A percentile compares a stretch with the other conserved stretches of the same genome.
Conservation (phyloP, 2,113 vertebrate genomes). For the Taurulus bubalis region DNA sequence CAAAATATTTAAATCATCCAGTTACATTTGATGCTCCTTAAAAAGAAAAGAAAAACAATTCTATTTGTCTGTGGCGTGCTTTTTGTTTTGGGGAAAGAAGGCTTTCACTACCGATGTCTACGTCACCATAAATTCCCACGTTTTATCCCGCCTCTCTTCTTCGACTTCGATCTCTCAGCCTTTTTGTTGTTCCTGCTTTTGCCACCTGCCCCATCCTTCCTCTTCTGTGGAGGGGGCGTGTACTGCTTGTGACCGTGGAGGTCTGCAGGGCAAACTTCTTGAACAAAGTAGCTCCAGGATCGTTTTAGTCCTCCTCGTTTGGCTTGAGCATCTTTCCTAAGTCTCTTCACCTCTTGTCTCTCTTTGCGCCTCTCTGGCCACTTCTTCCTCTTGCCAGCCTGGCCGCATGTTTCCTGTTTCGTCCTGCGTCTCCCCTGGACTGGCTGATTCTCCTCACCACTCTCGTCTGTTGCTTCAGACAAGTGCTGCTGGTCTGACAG, state of each 20-base stretch:
- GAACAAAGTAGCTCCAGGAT: conserved; percentile 15
- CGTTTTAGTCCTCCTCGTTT: conserved; percentile 47
- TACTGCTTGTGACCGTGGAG: conserved; percentile 2
- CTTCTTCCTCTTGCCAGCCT: conserved; percentile 53
- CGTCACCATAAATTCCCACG: conserved; percentile 45
- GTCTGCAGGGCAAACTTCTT: conserved; percentile 30
- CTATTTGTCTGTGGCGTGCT: conserved; percentile 63
- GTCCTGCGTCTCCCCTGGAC: conserved; percentile 36
- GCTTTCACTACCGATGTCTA: conserved; percentile 41
- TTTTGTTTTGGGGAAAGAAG: conserved; percentile 67
- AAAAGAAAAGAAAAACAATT: neutral
- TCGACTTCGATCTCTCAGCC: conserved; percentile 64
- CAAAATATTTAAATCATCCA: neutral
- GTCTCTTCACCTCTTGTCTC: conserved; percentile 69
- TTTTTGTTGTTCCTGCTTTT: conserved; percentile 63
- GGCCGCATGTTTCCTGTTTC: conserved; percentile 33
- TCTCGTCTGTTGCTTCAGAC: conserved; percentile 23
- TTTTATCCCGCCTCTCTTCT: conserved; percentile 64
- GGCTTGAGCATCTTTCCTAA: conserved; percentile 70
- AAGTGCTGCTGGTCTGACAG: conserved; percentile 35
- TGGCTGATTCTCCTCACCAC: conserved; percentile 30
- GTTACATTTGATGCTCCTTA: neutral
- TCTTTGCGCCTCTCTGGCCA: conserved; percentile 72
- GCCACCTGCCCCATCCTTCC: conserved; percentile 24
- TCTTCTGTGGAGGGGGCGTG: conserved; percentile 28